A percentile compares a stretch with the other conserved stretches of the same genome.
These are phyloP conservation scores for Rhodeus uyekii DNA, from an alignment of 2,797 vertebrate species.

Conservation along the genomic window DNA sequence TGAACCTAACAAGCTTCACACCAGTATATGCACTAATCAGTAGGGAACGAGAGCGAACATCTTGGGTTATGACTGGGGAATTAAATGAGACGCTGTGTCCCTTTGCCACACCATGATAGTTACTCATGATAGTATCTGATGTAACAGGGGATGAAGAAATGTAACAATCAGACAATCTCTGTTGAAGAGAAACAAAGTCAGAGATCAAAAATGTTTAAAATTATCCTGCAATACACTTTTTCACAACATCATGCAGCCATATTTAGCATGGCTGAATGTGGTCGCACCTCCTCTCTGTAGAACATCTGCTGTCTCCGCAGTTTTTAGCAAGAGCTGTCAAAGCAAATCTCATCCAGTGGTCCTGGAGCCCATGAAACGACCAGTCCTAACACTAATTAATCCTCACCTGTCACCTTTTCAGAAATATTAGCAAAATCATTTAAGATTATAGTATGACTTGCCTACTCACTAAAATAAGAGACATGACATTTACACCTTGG, in stretches of 20 bases:
- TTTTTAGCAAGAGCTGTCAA: slow-evolving; percentile 31
- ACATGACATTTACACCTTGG: not conserved
- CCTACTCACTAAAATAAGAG: not conserved
- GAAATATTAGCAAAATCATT: not conserved
- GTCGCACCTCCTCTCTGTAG: slow-evolving; percentile 9
- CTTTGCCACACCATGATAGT: no score
- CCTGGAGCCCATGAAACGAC: slow-evolving; percentile 31
- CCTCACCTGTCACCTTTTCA: slow-evolving; percentile 37
- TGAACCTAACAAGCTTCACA: no score
- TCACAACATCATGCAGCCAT: not conserved
- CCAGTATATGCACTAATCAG: no score
- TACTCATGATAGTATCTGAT: no score
- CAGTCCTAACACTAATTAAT: slow-evolving; percentile 32
- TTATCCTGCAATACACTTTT: not conserved
- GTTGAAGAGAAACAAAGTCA: not conserved
- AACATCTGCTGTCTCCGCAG: slow-evolving; percentile 30
- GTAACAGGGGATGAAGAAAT: not conserved
- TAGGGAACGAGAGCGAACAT: no score
- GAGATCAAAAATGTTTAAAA: not conserved
- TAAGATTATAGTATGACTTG: not conserved
- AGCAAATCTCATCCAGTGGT: slow-evolving; percentile 21
- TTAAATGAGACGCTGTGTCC: no score
- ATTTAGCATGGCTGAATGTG: slow-evolving; percentile 5
- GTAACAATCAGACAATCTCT: not conserved
- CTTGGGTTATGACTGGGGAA: no score